Evolutionary conservation across 2,113 vertebrate genomes (phyloP).

Genomic region (Bostrychus sinensis): DNA sequence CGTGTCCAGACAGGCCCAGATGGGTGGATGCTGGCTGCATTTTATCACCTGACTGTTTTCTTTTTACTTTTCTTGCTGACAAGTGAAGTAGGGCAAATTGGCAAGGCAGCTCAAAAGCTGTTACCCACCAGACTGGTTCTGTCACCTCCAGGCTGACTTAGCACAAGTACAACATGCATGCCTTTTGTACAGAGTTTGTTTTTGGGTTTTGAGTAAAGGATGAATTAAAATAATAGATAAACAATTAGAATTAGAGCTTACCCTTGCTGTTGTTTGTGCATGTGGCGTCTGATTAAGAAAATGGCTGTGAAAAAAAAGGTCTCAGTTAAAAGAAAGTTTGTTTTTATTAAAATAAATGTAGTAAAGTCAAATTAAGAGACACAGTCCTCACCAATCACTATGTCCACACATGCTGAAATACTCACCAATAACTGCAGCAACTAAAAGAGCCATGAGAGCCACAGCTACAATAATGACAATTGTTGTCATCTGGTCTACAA

Average conservation of each 20-base stretch:
- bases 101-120: constrained; percentile 51
- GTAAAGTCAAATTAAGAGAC: no score
- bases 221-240: not conserved
- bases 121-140: constrained; percentile 74
- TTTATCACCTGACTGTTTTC: constrained; percentile 41
- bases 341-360: not conserved
- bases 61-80: constrained; percentile 37
- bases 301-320: constrained; percentile 52
- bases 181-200: not conserved
- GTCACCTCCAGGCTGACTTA: constrained; percentile 49
- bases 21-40: constrained; percentile 55
- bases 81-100: constrained; percentile 38
- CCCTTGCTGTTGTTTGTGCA: constrained; percentile 62
- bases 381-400: not conserved
- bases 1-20: constrained; percentile 57
- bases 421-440: constrained; percentile 66
- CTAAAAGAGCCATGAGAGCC: constrained; percentile 50
- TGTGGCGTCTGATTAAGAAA: constrained; percentile 60
- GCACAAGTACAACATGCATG: constrained; percentile 13
- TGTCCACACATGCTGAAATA: constrained; percentile 29
- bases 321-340: constrained; percentile 9
- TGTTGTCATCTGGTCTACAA: constrained; percentile 56
- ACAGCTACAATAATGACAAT: constrained; percentile 65
- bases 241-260: constrained; percentile 49
- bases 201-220: not conserved